Conservation (phyloP, 1,140 invertebrate species). For the Drosophila kikkawai region DNA sequence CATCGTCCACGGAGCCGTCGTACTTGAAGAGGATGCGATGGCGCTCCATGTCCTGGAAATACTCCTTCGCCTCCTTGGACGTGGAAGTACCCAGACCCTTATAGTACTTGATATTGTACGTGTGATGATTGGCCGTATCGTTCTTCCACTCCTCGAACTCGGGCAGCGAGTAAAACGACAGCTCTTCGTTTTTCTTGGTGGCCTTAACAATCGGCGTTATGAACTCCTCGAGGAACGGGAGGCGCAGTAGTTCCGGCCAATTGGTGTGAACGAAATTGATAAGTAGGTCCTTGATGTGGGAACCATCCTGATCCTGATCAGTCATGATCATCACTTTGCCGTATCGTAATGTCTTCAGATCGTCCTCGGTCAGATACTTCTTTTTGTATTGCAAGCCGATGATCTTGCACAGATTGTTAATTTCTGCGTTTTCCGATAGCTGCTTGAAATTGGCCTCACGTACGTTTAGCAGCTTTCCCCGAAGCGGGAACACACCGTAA, state of each 20-base stretch:
- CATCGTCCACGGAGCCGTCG: constrained; percentile 93
- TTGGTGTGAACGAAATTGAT: constrained; percentile 99
- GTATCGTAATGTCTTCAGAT: constrained; percentile 97
- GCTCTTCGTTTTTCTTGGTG: constrained; percentile 92
- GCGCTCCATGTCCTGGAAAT: constrained; percentile 97
- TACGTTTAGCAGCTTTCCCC: constrained; percentile 99
- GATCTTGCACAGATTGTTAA: constrained; percentile 99
- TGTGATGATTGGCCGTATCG: constrained; percentile 96
- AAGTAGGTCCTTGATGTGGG: constrained; percentile 98
- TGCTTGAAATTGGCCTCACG: constrained; percentile 99
- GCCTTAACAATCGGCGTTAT: constrained; percentile 99
- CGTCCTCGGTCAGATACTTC: constrained; percentile 95
- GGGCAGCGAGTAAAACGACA: constrained; percentile 98
- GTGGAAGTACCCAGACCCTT: constrained; percentile 99
- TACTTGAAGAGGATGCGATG: constrained; percentile 97
- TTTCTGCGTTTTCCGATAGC: constrained; percentile 99
- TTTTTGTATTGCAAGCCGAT: constrained; percentile 98
- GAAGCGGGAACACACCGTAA: constrained; percentile 98
- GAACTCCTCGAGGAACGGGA: constrained; percentile 98
- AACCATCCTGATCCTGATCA: constrained; percentile 99
- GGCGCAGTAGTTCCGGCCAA: constrained; percentile 96
- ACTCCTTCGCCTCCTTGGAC: constrained; percentile 99
- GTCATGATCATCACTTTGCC: constrained; percentile 99
- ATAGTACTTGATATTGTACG: constrained; percentile 99
- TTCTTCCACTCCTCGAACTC: constrained; percentile 99